Base-by-base conservation (phyloP, 1,140 invertebrate species). In the Armadillidium nasatum region DNA sequence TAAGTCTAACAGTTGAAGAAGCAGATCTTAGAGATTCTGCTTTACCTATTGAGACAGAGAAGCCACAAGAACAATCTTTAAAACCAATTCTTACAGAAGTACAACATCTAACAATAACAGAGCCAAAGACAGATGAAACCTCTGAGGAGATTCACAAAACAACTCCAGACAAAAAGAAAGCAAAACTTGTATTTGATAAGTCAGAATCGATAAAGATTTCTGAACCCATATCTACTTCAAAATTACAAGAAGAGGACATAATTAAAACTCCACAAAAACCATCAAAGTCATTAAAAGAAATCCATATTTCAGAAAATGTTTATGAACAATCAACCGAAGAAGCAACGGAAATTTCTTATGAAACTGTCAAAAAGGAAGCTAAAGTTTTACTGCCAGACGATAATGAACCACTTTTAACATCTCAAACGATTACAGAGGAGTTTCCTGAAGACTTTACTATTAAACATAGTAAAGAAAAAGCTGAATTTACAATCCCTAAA, bases 121-220 rank as follows among this genome's bases (percentile, higher is more conserved):
- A 33, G 33, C 33, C 33, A 33, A 33, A 33, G 33, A 33, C 33
- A 33, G 33, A 33, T 33, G 33, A 33, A 33, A 33, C 33, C 6
- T 33, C 33, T 33, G 33, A 33, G 33, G 33, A 33, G 33, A 33
- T 33, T 3, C 33, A 33, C 33, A 33, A 33, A 33, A 33, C 33
- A 33, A 33, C 33, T 6, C 33, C 84, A 10, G 80, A 82, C 22
- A 81, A 83, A 78, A 85, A 82, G 46, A 83, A 82, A 66, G 89
- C 89, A 73, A 85, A 85, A 74, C 72, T 83, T 44, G 83, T 84
- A 44, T 86, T 88, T 75, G 79, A 84, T 69, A 85, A 84, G 19
- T 78, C 88, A 22, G 85, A 89, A 84, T 85, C 86, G 75, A 71
- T 90, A 19, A 83, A 86, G 70, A 81, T 90, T 7, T 84, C 82